A percentile compares a stretch with the other conserved stretches of the same genome.
Evolutionary conservation across 1,140 invertebrate genomes (phyloP).

Genomic region (Portunus trituberculatus): DNA sequence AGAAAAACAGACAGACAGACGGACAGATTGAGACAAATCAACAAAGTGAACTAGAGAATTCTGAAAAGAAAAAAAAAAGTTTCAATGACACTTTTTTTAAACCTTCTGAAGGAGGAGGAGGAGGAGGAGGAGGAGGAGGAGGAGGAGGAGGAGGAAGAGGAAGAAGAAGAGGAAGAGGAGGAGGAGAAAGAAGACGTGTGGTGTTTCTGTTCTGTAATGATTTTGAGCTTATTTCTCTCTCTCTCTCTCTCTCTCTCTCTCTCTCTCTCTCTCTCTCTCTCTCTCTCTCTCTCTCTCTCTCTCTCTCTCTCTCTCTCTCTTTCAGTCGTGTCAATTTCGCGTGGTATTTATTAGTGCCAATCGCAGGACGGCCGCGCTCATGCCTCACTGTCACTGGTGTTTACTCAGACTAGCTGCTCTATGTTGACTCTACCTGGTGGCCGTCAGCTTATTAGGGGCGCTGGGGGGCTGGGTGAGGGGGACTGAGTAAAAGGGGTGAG

Average conservation of each 20-base stretch:
- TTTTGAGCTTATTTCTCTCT: constrained; percentile 17
- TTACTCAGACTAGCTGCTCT: neutral
- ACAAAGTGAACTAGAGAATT: too few species aligned
- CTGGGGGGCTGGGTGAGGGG: neutral
- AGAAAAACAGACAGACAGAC: neutral
- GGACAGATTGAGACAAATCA: neutral
- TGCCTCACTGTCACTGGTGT: neutral
- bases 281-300: neutral
- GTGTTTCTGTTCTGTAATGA: neutral
- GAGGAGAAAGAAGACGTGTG: constrained; percentile 1
- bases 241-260: neutral
- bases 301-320: constrained; percentile 39
- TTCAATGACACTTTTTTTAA: neutral
- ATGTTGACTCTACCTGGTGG: neutral
- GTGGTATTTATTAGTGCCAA: neutral
- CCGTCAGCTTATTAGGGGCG: neutral
- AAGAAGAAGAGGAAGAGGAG: constrained; percentile 31
- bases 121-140: constrained; percentile 21
- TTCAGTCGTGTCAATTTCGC: neutral
- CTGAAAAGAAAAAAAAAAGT: neutral
- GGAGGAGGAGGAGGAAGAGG: constrained; percentile 37
- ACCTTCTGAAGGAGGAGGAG: neutral
- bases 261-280: neutral
- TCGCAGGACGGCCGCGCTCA: neutral
- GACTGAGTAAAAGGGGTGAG: neutral